Percentiles rank a stretch among this genome's conserved stretches.
Conservation (phyloP, 2,888 invertebrate genomes). For the Tachina grossa region DNA sequence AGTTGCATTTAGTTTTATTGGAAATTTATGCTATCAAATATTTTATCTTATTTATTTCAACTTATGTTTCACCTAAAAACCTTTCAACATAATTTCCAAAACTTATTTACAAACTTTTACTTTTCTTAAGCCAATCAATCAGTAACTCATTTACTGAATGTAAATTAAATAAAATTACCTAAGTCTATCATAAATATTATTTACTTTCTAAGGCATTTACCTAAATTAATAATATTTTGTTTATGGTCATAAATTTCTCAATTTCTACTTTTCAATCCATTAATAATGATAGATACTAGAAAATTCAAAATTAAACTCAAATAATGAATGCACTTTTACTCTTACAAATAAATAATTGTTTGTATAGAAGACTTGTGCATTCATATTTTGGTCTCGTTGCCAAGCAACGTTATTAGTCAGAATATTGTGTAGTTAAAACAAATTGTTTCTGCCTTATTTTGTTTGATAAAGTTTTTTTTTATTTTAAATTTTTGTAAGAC, state of each 20-base stretch:
- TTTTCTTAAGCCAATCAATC: neutral
- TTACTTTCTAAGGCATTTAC: conserved; percentile 9
- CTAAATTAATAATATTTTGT: conserved; percentile 10
- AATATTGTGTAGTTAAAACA: conserved; percentile 6
- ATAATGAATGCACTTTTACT: conserved; percentile 17
- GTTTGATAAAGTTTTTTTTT: neutral
- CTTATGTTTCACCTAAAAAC: neutral
- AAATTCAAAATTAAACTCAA: conserved; percentile 25
- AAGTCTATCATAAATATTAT: conserved; percentile 1
- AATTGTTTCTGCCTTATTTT: conserved; percentile 31
- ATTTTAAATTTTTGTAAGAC: conserved; percentile 20
- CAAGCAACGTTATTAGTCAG: conserved; percentile 1
- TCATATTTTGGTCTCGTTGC: conserved; percentile 35
- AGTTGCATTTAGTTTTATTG: no score
- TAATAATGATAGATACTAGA: conserved; percentile 33
- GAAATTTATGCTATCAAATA: no score
- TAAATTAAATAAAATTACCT: neutral
- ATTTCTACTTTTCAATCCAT: conserved; percentile 4
- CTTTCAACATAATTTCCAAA: neutral
- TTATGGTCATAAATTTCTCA: conserved; percentile 29
- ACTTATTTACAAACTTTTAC: conserved; percentile 11
- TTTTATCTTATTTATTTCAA: neutral
- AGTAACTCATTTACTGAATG: neutral
- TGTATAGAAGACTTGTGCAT: neutral
- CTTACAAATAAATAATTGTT: conserved; percentile 28